Evolutionary conservation across 2,888 invertebrate genomes (phyloP).

Genomic region (Leuctra nigra): DNA sequence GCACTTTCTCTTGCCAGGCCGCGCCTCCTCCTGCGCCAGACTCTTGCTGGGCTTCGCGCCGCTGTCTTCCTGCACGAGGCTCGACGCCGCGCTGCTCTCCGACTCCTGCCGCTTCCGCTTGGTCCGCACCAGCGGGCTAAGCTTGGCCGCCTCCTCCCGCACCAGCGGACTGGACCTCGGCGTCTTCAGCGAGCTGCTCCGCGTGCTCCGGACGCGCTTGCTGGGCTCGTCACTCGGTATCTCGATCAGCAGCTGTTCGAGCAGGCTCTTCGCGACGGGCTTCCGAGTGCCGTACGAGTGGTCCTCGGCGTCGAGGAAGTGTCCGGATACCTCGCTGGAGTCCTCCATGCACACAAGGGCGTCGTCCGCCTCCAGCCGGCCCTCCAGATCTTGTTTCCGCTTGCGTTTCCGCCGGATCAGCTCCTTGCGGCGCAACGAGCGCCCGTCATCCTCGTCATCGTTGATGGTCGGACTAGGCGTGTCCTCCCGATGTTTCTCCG

Average conservation of each 20-base stretch:
- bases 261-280: slow-evolving; percentile 43
- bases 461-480: slow-evolving; percentile 37
- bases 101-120: slow-evolving; percentile 76
- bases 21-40: slow-evolving; percentile 35
- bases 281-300: slow-evolving; percentile 9
- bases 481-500: slow-evolving; percentile 52
- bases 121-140: slow-evolving; percentile 23
- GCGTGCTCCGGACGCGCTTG: slow-evolving; percentile 36
- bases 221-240: slow-evolving; percentile 58
- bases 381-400: slow-evolving; percentile 28
- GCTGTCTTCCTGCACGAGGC: slow-evolving; percentile 39
- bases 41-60: neutral
- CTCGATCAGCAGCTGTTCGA: slow-evolving; percentile 77
- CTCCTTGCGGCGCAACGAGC: slow-evolving; percentile 26
- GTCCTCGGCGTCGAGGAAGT: slow-evolving; percentile 17
- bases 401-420: slow-evolving; percentile 27
- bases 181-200: slow-evolving; percentile 29
- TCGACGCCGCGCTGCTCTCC: slow-evolving; percentile 52
- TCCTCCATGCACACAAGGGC: slow-evolving; percentile 12
- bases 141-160: slow-evolving; percentile 1
- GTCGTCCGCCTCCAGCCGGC: slow-evolving; percentile 20
- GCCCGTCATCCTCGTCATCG: slow-evolving; percentile 27
- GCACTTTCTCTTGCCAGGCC: slow-evolving; percentile 52
- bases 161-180: slow-evolving; percentile 16
- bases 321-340: slow-evolving; percentile 15